Conservation (phyloP, 2,797 vertebrate genomes). For the Eleutherodactylus coqui region DNA sequence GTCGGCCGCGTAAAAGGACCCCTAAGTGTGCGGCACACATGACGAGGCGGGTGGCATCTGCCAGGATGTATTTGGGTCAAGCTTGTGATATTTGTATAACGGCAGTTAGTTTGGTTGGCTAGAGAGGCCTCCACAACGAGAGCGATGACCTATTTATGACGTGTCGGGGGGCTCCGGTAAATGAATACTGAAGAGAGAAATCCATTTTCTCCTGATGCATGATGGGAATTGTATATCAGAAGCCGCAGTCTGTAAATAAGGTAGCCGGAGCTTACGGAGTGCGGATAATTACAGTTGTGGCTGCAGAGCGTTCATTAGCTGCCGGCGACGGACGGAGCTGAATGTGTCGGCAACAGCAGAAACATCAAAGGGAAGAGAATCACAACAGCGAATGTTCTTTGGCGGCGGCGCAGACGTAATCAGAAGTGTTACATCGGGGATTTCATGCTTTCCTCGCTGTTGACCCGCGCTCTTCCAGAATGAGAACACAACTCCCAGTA, state of each 20-base stretch:
- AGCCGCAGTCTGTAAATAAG: not conserved
- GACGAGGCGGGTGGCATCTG: no score
- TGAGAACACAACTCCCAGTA: not conserved
- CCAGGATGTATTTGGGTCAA: no score
- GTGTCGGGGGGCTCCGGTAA: not conserved
- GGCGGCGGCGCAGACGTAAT: slow-evolving; percentile 6
- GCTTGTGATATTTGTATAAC: no score
- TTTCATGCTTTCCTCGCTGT: slow-evolving; percentile 13
- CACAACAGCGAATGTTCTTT: slow-evolving; percentile 28
- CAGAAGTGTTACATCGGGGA: not conserved
- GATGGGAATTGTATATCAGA: not conserved
- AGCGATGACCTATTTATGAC: not conserved
- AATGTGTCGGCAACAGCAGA: not conserved
- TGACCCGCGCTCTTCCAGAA: slow-evolving; percentile 32
- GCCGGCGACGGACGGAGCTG: not conserved
- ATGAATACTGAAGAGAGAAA: no score
- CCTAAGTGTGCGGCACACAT: no score
- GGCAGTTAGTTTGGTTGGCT: no score
- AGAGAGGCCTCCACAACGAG: no score
- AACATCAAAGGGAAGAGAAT: slow-evolving; percentile 17
- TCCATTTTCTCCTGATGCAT: not conserved
- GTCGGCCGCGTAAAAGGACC: no score
- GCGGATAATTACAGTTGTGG: not conserved
- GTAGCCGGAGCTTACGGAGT: not conserved
- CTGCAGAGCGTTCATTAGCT: not conserved